phyloP scores from a whole-genome alignment of 2,113 vertebrate species.

The Centropus unirufus region DNA sequence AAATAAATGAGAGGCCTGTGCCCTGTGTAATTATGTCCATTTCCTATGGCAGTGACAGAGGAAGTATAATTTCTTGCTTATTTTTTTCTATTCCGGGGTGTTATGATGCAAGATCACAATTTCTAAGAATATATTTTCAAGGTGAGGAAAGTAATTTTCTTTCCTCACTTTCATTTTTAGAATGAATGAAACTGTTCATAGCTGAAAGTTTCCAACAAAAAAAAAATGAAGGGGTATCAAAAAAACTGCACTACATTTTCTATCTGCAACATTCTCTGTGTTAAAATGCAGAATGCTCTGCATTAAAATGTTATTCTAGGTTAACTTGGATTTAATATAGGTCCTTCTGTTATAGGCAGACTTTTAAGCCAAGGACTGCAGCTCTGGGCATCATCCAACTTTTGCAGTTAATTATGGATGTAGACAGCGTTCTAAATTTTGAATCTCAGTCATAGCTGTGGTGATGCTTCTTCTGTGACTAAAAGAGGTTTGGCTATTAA shows the following conservation, averaged over 20 bases:
- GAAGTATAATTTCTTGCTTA: background rate
- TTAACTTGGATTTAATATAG: slow-evolving; percentile 21
- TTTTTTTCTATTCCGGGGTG: background rate
- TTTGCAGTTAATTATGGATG: slow-evolving; percentile 41
- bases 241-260: background rate
- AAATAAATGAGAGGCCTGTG: background rate
- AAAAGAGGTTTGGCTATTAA: slow-evolving; percentile 23
- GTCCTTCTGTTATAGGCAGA: background rate
- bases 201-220: background rate
- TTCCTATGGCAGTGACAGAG: background rate
- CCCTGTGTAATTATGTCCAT: background rate
- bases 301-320: slow-evolving; percentile 7
- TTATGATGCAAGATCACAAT: background rate
- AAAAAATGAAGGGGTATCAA: background rate
- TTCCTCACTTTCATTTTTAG: background rate
- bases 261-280: background rate
- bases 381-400: slow-evolving; percentile 36
- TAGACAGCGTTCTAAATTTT: slow-evolving; percentile 54
- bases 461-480: background rate
- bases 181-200: background rate
- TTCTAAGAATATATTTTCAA: background rate
- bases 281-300: background rate
- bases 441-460: slow-evolving; percentile 13
- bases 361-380: slow-evolving; percentile 16
- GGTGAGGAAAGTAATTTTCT: background rate